phyloP scores from a whole-genome alignment of 2,888 invertebrate species.

The Nymphalis urticae region DNA sequence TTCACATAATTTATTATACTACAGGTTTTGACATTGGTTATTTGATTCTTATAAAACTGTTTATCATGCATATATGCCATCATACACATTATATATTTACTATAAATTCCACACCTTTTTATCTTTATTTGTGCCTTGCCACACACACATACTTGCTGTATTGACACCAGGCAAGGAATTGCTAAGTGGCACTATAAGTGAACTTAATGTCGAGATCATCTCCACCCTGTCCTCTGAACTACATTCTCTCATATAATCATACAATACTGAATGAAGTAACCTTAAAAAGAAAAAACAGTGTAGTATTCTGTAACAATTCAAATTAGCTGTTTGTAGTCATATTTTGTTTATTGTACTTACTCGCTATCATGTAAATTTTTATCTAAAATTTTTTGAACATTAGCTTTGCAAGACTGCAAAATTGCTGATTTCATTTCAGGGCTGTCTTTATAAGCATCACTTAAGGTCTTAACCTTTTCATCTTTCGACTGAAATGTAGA shows the following conservation, averaged over 20 bases:
- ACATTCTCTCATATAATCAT: conserved; percentile 90
- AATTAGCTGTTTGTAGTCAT: not conserved
- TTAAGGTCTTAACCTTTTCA: conserved; percentile 84
- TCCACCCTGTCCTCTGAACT: conserved; percentile 86
- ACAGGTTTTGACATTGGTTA: too few relatives aligned
- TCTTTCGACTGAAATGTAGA: conserved; percentile 82
- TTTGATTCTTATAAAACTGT: too few relatives aligned
- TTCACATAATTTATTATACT: too few relatives aligned
- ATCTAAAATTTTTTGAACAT: conserved; percentile 86
- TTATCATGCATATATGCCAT: too few relatives aligned
- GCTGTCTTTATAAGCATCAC: conserved; percentile 86
- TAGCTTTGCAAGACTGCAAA: conserved; percentile 86
- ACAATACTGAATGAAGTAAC: conserved; percentile 90
- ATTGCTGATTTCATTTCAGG: conserved; percentile 87
- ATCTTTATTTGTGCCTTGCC: conserved; percentile 92
- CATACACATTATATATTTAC: too few relatives aligned
- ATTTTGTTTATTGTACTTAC: conserved; percentile 51
- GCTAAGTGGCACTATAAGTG: conserved; percentile 83
- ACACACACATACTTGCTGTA: conserved; percentile 91
- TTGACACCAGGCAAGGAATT: conserved; percentile 92
- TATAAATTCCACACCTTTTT: conserved; percentile 79
- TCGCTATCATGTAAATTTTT: conserved; percentile 86
- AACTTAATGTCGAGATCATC: conserved; percentile 86
- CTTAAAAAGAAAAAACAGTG: conserved; percentile 50
- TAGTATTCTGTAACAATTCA: not conserved